Conservation (phyloP, 2,888 invertebrate species). For the Pegoplata infirma region DNA sequence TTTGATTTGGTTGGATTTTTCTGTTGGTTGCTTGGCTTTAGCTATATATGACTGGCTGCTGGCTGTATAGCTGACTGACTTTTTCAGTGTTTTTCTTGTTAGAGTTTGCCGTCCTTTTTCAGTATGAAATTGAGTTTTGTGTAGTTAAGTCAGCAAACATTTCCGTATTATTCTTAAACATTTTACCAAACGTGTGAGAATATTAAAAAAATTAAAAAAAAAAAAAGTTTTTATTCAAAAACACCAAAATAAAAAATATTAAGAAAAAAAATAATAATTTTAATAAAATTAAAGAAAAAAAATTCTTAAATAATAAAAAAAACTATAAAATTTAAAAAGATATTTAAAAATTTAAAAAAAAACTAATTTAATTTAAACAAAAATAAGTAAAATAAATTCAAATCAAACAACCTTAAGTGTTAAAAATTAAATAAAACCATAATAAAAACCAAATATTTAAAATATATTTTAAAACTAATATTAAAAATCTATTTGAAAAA, state of each 20-base stretch:
- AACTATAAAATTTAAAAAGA: slow-evolving; percentile 2
- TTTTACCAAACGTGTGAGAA: slow-evolving; percentile 58
- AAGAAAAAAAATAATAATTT: slow-evolving; percentile 25
- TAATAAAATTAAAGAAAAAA: not conserved
- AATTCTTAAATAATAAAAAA: not conserved
- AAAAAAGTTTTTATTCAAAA: slow-evolving; percentile 56
- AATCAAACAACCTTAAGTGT: not conserved
- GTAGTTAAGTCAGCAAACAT: slow-evolving; percentile 78
- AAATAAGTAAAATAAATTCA: not conserved
- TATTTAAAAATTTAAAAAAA: not conserved
- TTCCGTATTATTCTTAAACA: slow-evolving; percentile 74
- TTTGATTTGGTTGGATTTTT: slow-evolving; percentile 51
- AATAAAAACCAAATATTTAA: too few species aligned
- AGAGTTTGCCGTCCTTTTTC: slow-evolving; percentile 77
- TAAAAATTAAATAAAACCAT: too few species aligned
- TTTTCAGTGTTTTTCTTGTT: slow-evolving; percentile 68
- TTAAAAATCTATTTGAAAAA: not conserved
- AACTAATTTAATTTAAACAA: not conserved
- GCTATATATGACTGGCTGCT: slow-evolving; percentile 55
- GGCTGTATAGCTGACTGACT: slow-evolving; percentile 53
- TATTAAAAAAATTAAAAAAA: too few species aligned
- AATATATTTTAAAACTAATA: too few species aligned
- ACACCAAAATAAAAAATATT: slow-evolving; percentile 63
- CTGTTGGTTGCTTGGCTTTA: slow-evolving; percentile 51
- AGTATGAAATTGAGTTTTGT: slow-evolving; percentile 79